Conservation (phyloP, 2,113 vertebrate genomes). For the Pachyramphus minor region DNA sequence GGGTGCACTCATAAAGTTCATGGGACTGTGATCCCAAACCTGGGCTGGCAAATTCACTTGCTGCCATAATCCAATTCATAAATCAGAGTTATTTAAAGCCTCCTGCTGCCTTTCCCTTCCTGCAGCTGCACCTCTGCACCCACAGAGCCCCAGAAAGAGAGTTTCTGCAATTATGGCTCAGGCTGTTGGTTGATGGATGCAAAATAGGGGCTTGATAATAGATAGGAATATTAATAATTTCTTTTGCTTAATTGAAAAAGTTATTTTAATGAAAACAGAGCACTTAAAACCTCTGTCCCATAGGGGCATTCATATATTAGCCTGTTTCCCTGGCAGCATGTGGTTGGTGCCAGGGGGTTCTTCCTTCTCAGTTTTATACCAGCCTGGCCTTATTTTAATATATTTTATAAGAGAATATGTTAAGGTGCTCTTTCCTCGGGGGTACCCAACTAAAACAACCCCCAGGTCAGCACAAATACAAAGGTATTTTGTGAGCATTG, state of each 20-base stretch:
- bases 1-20: background rate
- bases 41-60: background rate
- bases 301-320: rapidly evolving
- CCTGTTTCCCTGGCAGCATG: background rate
- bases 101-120: background rate
- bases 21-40: background rate
- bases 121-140: background rate
- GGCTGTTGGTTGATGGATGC: background rate
- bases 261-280: background rate
- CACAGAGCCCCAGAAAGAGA: background rate
- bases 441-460: background rate
- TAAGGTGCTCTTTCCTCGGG: background rate
- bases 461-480: background rate
- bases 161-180: background rate
- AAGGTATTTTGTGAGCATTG: background rate
- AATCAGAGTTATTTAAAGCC: background rate
- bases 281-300: background rate
- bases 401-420: background rate
- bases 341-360: background rate
- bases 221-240: background rate
- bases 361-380: background rate
- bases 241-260: background rate
- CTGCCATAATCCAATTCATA: background rate
- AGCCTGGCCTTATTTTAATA: background rate
- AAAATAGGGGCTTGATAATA: background rate